Evolutionary conservation across 1,140 invertebrate genomes (phyloP), one percentile per base, ranked within the genome.

Genomic region (Polypedilum vanderplanki): DNA sequence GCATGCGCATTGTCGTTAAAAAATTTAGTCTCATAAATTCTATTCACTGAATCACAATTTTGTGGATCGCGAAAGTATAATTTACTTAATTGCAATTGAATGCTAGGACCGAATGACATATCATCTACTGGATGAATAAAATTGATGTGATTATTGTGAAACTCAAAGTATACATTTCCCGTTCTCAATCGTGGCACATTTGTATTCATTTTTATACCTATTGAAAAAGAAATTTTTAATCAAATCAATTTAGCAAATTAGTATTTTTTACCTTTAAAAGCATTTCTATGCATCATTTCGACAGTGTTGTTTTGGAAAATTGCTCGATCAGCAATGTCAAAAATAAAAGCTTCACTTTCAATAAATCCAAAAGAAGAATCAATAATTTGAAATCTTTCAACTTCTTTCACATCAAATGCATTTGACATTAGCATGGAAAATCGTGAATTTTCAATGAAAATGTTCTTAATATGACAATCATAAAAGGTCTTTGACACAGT

Each of bases 401-500:
- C 84, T 8, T 84, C 83, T 7, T 82, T 82, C 46, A 88, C 82
- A 40, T 86, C 85, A 77, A 91, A 88, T 0, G 87, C 88, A 1
- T 84, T 84, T 4, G 85, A 81, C 74, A 81, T 79, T 8, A 86
- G 76, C 46, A 80, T 85, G 10, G 85, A 81, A n/a, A 90, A 84
- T 1, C 80, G 78, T 79, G 88, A 90, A 78, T 88, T 88, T 64
- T 87, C 85, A 77, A 93, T 86, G 17, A 86, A 83, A 41, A 93
- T 87, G 74, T 87, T 85, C 70, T 89, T 84, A 10, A 93, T 87
- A 76, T 88, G 88, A 41, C 93, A 82, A 75, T 93, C 91, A 65
- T 90, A 90, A 80, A 93, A 86, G 73, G 88, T 87, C 65, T 90
- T 86, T 75, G 90, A 92, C 0, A 90, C 90, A 65, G 90, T 76